A percentile compares a stretch with the other conserved stretches of the same genome.
Conservation (phyloP, 92 coral and sea anemone genomes). For the Metridium senile region DNA sequence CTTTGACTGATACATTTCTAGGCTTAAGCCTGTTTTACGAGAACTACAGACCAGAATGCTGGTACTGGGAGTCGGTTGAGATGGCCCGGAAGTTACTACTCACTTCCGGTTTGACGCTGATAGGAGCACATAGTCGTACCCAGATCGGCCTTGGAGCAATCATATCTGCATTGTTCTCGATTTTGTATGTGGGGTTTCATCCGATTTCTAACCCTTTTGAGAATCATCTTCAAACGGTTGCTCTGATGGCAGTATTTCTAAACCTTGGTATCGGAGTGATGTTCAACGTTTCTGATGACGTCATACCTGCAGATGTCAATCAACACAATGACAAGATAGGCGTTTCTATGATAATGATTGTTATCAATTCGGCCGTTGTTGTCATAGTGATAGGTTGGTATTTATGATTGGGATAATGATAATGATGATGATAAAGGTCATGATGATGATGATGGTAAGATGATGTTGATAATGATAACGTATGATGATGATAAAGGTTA, state of each 20-base stretch:
- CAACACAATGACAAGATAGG: conserved; percentile 41
- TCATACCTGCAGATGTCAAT: conserved; percentile 40
- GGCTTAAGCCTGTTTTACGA: conserved; percentile 57
- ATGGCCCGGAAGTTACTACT: conserved; percentile 58
- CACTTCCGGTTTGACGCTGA: conserved; percentile 51
- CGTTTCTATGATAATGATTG: conserved; percentile 36
- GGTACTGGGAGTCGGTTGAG: conserved; percentile 68
- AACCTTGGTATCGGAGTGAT: conserved; percentile 59
- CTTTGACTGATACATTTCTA: background rate
- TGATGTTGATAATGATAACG: no score
- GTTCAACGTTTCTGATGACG: conserved; percentile 52
- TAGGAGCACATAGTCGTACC: conserved; percentile 58
- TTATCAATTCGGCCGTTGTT: conserved; percentile 47
- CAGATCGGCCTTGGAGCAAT: conserved; percentile 57
- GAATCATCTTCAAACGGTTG: conserved; percentile 52
- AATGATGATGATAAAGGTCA: no score
- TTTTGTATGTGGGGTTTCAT: conserved; percentile 30
- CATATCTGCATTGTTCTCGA: conserved; percentile 45
- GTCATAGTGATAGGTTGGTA: conserved; percentile 47
- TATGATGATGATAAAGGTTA: no score
- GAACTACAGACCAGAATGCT: conserved; percentile 54
- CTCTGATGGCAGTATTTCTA: conserved; percentile 57
- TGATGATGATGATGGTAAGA: no score
- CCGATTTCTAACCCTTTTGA: conserved; percentile 59
- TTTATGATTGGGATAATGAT: no score